phyloP scores from a whole-genome alignment of 2,113 vertebrate species.

The Macrotis lagotis region DNA sequence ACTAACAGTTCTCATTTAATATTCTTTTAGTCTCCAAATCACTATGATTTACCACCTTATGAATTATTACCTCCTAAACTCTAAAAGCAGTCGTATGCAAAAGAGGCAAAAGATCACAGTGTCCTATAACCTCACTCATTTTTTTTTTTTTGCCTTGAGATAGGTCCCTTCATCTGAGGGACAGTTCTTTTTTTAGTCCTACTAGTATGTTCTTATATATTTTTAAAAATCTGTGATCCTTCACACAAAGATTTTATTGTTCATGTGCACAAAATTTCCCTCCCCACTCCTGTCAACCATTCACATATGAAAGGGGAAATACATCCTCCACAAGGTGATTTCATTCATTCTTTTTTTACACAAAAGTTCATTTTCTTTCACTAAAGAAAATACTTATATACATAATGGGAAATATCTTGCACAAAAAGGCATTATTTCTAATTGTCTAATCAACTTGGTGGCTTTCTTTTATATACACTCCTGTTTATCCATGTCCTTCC shows the following conservation, averaged over 20 bases:
- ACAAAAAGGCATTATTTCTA: background rate
- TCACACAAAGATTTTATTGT: background rate
- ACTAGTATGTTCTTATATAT: background rate
- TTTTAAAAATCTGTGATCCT: background rate
- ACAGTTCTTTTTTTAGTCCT: background rate
- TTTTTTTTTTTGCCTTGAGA: background rate
- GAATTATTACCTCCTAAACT: background rate
- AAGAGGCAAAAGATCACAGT: background rate
- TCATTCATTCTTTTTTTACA: background rate
- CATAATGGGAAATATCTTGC: background rate
- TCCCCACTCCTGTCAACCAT: background rate
- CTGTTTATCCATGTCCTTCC: background rate
- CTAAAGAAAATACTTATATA: background rate
- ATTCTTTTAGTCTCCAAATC: background rate
- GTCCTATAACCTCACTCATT: background rate
- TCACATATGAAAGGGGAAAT: background rate
- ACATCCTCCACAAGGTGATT: background rate
- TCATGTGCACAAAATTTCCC: background rate
- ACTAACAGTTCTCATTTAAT: background rate
- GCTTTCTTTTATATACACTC: background rate
- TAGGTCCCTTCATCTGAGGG: background rate
- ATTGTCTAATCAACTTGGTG: background rate
- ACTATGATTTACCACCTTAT: background rate
- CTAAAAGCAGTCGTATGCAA: background rate
- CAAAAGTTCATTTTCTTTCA: background rate